A percentile compares a stretch with the other conserved stretches of the same genome.
These are phyloP conservation scores for Pogonus chalceus DNA, from an alignment of 1,140 invertebrate species.

Conservation along the genomic window DNA sequence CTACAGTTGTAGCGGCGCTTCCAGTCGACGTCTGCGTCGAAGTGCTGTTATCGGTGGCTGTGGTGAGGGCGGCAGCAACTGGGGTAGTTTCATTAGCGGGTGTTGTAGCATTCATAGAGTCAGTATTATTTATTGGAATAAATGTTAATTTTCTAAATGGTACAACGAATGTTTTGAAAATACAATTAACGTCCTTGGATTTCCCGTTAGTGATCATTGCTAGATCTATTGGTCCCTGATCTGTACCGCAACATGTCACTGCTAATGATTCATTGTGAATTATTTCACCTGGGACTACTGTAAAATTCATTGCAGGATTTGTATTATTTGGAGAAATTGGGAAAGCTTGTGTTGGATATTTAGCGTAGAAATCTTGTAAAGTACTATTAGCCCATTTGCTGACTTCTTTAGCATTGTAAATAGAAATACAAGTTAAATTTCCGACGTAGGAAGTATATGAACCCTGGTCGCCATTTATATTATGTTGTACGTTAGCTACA, in stretches of 20 bases:
- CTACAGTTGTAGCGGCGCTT: background rate
- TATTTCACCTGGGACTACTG: background rate
- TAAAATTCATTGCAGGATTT: background rate
- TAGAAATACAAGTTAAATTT: background rate
- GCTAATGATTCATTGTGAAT: background rate
- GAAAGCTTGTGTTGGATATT: background rate
- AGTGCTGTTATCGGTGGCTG: background rate
- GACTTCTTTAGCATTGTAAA: background rate
- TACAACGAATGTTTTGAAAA: background rate
- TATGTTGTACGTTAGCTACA: background rate
- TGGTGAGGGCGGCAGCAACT: background rate
- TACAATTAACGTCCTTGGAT: background rate
- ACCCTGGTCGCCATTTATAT: background rate
- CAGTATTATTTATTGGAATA: background rate
- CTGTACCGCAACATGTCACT: background rate
- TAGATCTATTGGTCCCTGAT: background rate
- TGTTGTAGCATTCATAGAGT: background rate
- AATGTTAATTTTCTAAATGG: background rate
- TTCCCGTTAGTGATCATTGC: background rate
- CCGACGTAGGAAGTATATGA: background rate
- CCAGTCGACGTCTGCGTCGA: background rate
- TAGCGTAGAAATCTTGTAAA: background rate
- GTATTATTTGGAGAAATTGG: background rate
- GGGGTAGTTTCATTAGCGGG: background rate
- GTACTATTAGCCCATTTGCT: background rate